Evolutionary conservation across 2,113 vertebrate genomes (phyloP), one percentile per base, ranked within the genome.

Genomic region (Brevimyrus niger): DNA sequence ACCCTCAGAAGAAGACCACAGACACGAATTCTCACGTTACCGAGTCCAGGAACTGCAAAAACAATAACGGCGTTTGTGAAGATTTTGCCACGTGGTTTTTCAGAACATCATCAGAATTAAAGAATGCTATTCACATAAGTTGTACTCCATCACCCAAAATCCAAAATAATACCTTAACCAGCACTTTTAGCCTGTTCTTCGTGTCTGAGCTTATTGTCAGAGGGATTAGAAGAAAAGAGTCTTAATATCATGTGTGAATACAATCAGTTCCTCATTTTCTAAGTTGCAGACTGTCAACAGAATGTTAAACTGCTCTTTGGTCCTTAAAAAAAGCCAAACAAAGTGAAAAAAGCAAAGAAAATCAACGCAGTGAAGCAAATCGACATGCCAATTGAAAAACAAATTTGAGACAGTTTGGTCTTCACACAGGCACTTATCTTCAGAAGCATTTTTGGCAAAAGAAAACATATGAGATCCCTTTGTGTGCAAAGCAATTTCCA

Each of bases 381-480:
- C 87, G 9, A 92, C 90, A 89, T 86, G 27, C 69, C 90, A 91
- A 93, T 89, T 91, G 89, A 90, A 86, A 91, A 90, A 91, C 90
- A 90, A 91, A 93, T 91, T 89, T 31, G 13, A 89, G 83, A 65
- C 89, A 87, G 51, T 87, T 53, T 82, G 42, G 82, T 44, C 48
- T 73, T 91, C 27, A 83, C 89, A 58, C 48, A 55, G 35, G 58
- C 82, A 23, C 86, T 65, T 7, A 27, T 73, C 51, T 86, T n/a
- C 69, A 48, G n/a, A 50, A 47, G 38, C 1, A 58, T 38, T 89
- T 38, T n/a, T 38, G 21, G 88, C 38, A 87, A 87, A 87, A 80
- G 17, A 19, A 50, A 38, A 82, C 42, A 61, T 38, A 47, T 13
- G n/a, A 38, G 31, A 73, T 86, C 58, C 46, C 27, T 23, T 58